Evolutionary conservation across 2,113 vertebrate genomes (phyloP), one percentile per base, ranked within the genome.

Genomic region (Hiodon tergisus): DNA sequence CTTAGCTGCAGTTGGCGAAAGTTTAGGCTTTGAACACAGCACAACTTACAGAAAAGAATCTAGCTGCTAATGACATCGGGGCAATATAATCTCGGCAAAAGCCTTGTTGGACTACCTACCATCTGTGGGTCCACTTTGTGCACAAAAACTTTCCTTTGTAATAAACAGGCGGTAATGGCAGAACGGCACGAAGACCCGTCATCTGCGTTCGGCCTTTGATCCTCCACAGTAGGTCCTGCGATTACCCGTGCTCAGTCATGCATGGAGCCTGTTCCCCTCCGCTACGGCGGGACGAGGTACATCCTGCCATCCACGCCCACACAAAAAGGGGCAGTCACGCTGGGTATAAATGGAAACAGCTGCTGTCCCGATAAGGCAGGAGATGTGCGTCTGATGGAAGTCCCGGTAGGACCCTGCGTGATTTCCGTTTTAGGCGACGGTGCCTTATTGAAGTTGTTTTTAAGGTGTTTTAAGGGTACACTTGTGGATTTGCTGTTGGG

Each of bases 151-250:
- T 79, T 60, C 67, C 70, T 68, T 75, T 82, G 83, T 81, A 71
- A 85, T 81, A 74, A 78, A 83, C 86, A 85, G 79, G 84, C 83
- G 85, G 80, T 67, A 72, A 78, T 82, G 76, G 81, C 78, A 80
- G 59, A 69, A 70, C 76, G 73, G 71, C 61, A 54, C 47, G 59
- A 70, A 85, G 69, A 69, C 17, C 80, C 69, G 73, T 76, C 88
- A 83, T 88, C 86, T 87, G 86, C 78, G 67, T 73, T 73, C 47
- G 73, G 72, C 75, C 78, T 82, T 79, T 81, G 82, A 85, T 83
- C 80, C 78, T 76, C 66, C 1, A 6, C 52, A 74, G 68, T 72
- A 77, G 75, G 51, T 55, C 76, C 47, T 66, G 71, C 80, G 82
- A 87, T 87, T 80, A 82, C 81, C 81, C 67, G 76, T 65, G 80